Conservation (phyloP, 2,113 vertebrate species). For the Aldabrachelys gigantea region DNA sequence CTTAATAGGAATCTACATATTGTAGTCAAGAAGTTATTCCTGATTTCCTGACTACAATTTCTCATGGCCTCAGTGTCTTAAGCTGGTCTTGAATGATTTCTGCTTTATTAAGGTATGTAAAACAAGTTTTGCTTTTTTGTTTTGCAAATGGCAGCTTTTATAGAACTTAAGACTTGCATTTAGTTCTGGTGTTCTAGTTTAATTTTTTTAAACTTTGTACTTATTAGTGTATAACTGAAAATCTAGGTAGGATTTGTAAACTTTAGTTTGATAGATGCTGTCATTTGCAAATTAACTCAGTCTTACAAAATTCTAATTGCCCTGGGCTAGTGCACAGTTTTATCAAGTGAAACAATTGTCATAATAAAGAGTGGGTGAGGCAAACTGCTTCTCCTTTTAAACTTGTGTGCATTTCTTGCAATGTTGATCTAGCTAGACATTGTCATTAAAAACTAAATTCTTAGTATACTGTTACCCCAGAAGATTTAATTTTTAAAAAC, state of each 20-base stretch:
- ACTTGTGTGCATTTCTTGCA: background rate
- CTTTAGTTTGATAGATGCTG: background rate
- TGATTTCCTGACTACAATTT: background rate
- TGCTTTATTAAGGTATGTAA: background rate
- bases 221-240: background rate
- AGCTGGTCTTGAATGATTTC: background rate
- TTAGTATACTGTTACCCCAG: background rate
- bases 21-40: background rate
- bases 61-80: background rate
- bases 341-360: background rate
- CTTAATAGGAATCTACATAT: slow-evolving; percentile 21
- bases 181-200: background rate
- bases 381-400: background rate
- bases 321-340: background rate
- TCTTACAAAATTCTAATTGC: background rate
- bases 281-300: background rate
- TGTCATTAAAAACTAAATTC: background rate
- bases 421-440: background rate
- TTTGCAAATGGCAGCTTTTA: background rate
- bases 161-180: background rate
- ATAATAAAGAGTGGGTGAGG: background rate
- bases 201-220: background rate
- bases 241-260: background rate
- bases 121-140: background rate
- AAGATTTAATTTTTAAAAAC: background rate